Base-by-base conservation (phyloP, 1,140 invertebrate genomes). In the Leptopilina clavipes region DNA sequence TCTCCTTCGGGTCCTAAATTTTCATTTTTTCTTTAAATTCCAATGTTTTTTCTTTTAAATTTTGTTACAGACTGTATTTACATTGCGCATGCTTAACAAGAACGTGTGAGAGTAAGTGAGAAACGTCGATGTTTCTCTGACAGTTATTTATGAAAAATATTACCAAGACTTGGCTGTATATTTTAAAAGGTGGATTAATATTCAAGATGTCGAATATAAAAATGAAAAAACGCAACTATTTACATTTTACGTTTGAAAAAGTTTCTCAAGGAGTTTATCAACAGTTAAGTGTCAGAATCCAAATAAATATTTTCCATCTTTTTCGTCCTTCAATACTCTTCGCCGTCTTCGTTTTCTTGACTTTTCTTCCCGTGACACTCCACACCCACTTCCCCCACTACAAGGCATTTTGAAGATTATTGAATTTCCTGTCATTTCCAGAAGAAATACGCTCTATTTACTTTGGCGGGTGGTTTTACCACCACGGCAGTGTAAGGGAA, bases 381-480 rank as follows among this genome's bases (percentile, higher is more conserved):
- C 12, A 3, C 25, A 31, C 2, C 22, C 12, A n/a, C 22, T 12
- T 6, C 25, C 25, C 22, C 59, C 59, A 31, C 59, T 22, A 65
- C 59, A 65, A 65, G n/a, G 59, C 83, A 82, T 86, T 85, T 85
- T 83, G 76, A 87, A 82, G 86, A 88, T 89, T 90, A 90, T 90
- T 88, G 88, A 89, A 87, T 89, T 89, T 89, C 84, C 87, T 88
- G 89, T 89, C 87, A 89, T 87, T 86, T 85, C 85, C 89, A 90
- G 89, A 89, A 89, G 89, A 90, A 89, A 88, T 88, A 84, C 84
- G 86, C 84, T 89, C 86, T 87, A 88, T 89, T 88, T 88, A 89
- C 87, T 88, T 86, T 84, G 74, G 71, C 76, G 75, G 70, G 72
- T 71, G 75, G 70, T 76, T 14, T 25, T 72, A 73, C 43, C 43